Evolutionary conservation across 2,888 invertebrate species (phyloP).

Genomic region (Eupithecia subumbrata): DNA sequence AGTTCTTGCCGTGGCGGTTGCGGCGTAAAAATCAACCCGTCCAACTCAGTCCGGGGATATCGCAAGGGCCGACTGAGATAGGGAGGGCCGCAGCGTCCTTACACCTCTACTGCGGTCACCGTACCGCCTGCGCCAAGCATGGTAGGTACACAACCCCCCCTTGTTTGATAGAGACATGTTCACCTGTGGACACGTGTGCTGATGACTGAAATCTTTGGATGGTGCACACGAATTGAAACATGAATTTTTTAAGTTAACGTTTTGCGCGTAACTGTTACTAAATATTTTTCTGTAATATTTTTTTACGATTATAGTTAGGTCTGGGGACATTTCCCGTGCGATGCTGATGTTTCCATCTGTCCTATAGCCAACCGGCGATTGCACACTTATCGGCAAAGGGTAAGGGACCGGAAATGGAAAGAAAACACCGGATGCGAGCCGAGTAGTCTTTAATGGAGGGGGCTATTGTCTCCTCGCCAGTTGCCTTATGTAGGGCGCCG

Average conservation of each 20-base stretch:
- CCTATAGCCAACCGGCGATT: slow-evolving; percentile 2
- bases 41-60: too few relatives aligned
- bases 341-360: not conserved
- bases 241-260: not conserved
- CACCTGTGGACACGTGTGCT: too few relatives aligned
- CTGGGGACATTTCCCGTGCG: not conserved
- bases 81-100: too few relatives aligned
- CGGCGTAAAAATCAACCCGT: too few relatives aligned
- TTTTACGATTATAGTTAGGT: not conserved
- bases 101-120: too few relatives aligned
- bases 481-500: not conserved
- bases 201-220: not conserved
- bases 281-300: not conserved
- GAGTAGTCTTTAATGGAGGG: slow-evolving; percentile 54
- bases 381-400: slow-evolving; percentile 30
- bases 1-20: too few relatives aligned
- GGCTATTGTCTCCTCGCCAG: slow-evolving; percentile 44
- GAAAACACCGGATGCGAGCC: slow-evolving; percentile 59
- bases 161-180: too few relatives aligned
- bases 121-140: too few relatives aligned
- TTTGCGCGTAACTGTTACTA: not conserved
- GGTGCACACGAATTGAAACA: not conserved
- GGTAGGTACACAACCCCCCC: too few relatives aligned
- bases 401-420: slow-evolving; percentile 53
- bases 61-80: too few relatives aligned